Evolutionary conservation across 2,888 invertebrate species (phyloP), one percentile per base, ranked within the genome.

Genomic region (Spisula subtruncata): DNA sequence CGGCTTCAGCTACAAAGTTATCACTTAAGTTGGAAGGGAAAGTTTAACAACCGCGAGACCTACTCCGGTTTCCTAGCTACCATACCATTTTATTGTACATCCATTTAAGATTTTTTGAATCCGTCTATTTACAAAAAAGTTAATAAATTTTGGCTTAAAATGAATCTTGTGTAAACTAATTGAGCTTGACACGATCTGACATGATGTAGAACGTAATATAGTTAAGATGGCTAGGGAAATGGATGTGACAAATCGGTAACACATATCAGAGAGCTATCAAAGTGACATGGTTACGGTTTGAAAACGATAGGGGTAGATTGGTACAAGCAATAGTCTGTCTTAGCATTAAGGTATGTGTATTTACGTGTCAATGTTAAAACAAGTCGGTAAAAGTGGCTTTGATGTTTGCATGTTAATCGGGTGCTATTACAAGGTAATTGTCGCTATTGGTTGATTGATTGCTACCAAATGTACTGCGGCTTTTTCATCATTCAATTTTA

Each of bases 121-220:
- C 25, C 75, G 25, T 75, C 75, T 75, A 75, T 75, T 75, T 75
- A 75, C 35, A 75, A 75, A 75, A n/a, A 75, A 75, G 75, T 75
- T 75, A 75, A 75, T 75, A 75, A 75, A 75, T 35, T 75, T 75
- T 75, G 75, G 75, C 75, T 75, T 75, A 75, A 75, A 32, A 75
- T 75, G 75, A 32, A 32, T 35, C 35, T 75, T 75, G 32, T 75
- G 35, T 75, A 29, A 75, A 29, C 75, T 75, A 75, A 75, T 75
- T 75, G 75, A 32, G 75, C 16, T 32, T 35, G 14, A 75, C 75
- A 14, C 32, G 1, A 75, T 75, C 35, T 75, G 29, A 75, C 75
- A 16, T 32, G 75, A 75, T 32, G 10, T 75, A 12, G 32, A 75
- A 75, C 32, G 75, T 32, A 35, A 32, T 16, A 14, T 32, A 35